Conservation (phyloP, 2,888 invertebrate species). For the Lithophane socia region DNA sequence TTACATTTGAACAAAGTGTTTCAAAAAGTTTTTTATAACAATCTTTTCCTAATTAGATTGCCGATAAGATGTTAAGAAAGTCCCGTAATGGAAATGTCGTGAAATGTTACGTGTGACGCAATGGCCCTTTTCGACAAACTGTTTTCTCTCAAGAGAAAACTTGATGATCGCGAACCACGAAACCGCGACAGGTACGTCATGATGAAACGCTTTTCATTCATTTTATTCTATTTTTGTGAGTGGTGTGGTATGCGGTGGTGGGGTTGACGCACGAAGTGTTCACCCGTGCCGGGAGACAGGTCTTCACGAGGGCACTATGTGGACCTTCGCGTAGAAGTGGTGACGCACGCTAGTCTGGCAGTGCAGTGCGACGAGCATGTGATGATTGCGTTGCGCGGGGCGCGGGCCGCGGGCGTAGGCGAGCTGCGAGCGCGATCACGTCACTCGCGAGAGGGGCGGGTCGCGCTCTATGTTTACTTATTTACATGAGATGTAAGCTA, state of each 20-base stretch:
- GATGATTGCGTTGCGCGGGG: constrained; percentile 74
- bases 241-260: constrained; percentile 72
- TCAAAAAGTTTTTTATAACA: constrained; percentile 66
- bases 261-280: constrained; percentile 79
- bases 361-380: constrained; percentile 76
- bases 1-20: constrained; percentile 76
- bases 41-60: constrained; percentile 46
- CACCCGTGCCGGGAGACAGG: constrained; percentile 67
- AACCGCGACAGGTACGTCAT: constrained; percentile 89
- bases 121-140: constrained; percentile 95
- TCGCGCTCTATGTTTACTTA: constrained; percentile 85
- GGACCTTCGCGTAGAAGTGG: constrained; percentile 71
- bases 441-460: constrained; percentile 84
- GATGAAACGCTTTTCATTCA: constrained; percentile 80
- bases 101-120: constrained; percentile 83
- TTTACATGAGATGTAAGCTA: constrained; percentile 83
- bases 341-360: constrained; percentile 81
- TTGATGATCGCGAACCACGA: constrained; percentile 84
- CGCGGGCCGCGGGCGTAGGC: constrained; percentile 79
- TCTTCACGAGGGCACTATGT: constrained; percentile 67
- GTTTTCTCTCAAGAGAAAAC: constrained; percentile 92
- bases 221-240: constrained; percentile 79
- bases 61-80: constrained; percentile 72
- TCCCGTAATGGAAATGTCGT: constrained; percentile 73
- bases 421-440: constrained; percentile 75